Evolutionary conservation across 2,888 invertebrate genomes (phyloP), one percentile per base, ranked within the genome.

Genomic region (Fabriciana adippe): DNA sequence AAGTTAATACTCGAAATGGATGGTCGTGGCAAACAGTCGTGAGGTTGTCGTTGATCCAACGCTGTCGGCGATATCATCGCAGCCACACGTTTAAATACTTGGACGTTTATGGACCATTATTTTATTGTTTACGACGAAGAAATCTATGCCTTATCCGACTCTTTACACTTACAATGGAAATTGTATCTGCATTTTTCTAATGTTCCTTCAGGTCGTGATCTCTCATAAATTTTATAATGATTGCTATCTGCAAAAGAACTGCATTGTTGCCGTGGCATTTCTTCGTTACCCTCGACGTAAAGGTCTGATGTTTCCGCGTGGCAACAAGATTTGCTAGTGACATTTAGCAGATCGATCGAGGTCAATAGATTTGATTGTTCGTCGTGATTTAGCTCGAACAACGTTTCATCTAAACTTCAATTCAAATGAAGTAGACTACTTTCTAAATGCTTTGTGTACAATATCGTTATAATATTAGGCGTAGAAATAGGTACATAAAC

Each of bases 291-390:
- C 76, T 77, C 56, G 68, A 86, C 85, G 87, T 87, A 88, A 89
- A 80, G 81, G 78, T 68, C 70, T 75, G 76, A 71, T 76, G 82
- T 83, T 90, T 90, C 91, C 90, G 89, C 86, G 78, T 88, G 81
- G 87, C 82, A 87, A 89, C 89, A 74, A 76, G 80, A 48, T 74
- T 72, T 81, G 77, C 88, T 83, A 89, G 86, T 90, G 91, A 89
- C 89, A 90, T 91, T 90, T 89, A 88, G 85, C 76, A 85, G 84
- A 86, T 84, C 85, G 84, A 87, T 86, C 84, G 89, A 90, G 89
- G 88, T 87, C 89, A 67, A 69, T 62, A 51, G 64, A 65, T 71
- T 65, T 65, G 67, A 69, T 65, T 65, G 67, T 55, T 62, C 63
- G 56, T 56, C 68, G 65, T 61, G 68, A 62, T 68, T 61, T 35